Evolutionary conservation across 2,797 vertebrate genomes (phyloP).

Genomic region (Anguilla anguilla): DNA sequence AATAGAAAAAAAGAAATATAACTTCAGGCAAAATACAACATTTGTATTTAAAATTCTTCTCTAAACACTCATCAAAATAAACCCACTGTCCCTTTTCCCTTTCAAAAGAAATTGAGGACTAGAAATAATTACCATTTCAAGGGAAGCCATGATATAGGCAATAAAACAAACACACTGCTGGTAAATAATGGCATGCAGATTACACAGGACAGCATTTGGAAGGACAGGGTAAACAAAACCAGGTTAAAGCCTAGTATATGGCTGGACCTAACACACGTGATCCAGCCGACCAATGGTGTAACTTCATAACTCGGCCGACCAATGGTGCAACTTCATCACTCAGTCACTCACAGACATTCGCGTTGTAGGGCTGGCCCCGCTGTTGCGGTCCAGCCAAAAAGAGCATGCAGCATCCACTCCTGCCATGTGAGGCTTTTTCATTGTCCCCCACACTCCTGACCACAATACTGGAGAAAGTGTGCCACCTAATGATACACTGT

Average conservation of each 20-base stretch:
- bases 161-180: not conserved
- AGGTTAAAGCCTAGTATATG: too few species aligned
- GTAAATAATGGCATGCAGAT: not conserved
- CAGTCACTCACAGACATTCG: too few species aligned
- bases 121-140: not conserved
- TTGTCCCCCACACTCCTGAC: not conserved
- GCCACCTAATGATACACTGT: slow-evolving; percentile 54
- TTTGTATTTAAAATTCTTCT: not conserved
- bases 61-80: not conserved
- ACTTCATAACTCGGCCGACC: too few species aligned
- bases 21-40: not conserved
- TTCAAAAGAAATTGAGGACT: not conserved
- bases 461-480: slow-evolving; percentile 32
- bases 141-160: not conserved
- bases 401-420: not conserved
- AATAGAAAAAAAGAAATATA: not conserved
- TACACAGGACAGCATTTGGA: not conserved
- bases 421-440: not conserved
- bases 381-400: too few species aligned
- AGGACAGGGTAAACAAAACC: not conserved
- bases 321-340: too few species aligned
- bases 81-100: not conserved
- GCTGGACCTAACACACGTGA: too few species aligned
- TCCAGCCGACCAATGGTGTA: too few species aligned
- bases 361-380: too few species aligned